Conservation (phyloP, 2,797 vertebrate genomes). For the Gambelia wislizenii region DNA sequence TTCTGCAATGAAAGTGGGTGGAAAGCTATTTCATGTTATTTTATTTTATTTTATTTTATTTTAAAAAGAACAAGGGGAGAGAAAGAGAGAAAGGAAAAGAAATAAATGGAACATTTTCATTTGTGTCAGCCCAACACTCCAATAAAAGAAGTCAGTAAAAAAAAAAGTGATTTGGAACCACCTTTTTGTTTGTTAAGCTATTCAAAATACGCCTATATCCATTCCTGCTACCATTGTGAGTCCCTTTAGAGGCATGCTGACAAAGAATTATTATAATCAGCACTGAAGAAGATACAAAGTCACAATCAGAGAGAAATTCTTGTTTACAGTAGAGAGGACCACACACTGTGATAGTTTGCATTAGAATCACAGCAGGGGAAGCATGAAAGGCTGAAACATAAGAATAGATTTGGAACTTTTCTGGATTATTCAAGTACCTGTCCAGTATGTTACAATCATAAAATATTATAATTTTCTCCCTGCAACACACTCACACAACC, state of each 20-base stretch:
- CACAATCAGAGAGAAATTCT: conserved; percentile 75
- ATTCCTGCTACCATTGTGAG: conserved; percentile 32
- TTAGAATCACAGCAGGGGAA: conserved; percentile 78
- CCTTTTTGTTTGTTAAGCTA: conserved; percentile 41
- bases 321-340: conserved; percentile 78
- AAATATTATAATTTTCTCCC: conserved; percentile 71
- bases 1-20: neutral
- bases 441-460: conserved; percentile 68
- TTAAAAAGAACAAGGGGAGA: neutral
- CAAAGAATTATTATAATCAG: conserved; percentile 80
- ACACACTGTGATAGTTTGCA: conserved; percentile 80
- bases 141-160: conserved; percentile 14
- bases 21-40: neutral
- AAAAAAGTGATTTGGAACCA: conserved; percentile 8
- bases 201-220: neutral
- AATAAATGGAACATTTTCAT: neutral
- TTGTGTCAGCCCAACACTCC: neutral
- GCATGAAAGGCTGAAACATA: conserved; percentile 70
- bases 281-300: conserved; percentile 76
- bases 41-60: neutral
- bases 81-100: neutral
- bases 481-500: neutral
- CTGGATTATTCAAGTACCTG: conserved; percentile 71
- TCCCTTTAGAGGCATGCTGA: conserved; percentile 69
- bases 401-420: conserved; percentile 66